Percentiles rank a stretch among this genome's conserved stretches.
These are phyloP conservation scores for Caenorhabditis sp. DNA, from an alignment of 2,888 invertebrate species.

Conservation along the genomic window DNA sequence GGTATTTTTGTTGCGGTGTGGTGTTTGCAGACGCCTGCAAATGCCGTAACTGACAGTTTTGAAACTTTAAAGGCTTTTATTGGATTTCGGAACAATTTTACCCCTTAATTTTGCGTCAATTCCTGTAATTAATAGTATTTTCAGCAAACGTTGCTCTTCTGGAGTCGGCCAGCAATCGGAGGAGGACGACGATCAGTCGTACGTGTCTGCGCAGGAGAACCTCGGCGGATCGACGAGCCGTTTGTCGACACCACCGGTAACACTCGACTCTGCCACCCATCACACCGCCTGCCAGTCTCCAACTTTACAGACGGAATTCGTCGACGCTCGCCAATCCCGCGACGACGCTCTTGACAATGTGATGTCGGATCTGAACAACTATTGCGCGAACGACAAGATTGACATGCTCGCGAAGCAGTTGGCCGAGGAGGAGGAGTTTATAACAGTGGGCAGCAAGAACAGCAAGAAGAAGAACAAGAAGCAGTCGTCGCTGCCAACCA, in stretches of 20 bases:
- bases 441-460: slow-evolving; percentile 56
- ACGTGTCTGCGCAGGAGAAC: slow-evolving; percentile 61
- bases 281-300: too few species aligned
- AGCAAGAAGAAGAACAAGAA: slow-evolving; percentile 55
- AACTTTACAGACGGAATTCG: slow-evolving; percentile 40
- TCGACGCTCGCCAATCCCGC: slow-evolving; percentile 34
- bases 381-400: slow-evolving; percentile 52
- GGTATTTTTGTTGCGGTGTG: too few species aligned
- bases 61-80: too few species aligned
- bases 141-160: slow-evolving; percentile 48
- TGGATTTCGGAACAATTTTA: too few species aligned
- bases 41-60: too few species aligned
- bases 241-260: slow-evolving; percentile 48
- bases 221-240: slow-evolving; percentile 54
- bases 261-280: background rate
- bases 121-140: too few species aligned
- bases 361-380: slow-evolving; percentile 60
- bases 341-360: slow-evolving; percentile 27
- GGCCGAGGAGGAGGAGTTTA: slow-evolving; percentile 52
- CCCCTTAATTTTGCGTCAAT: too few species aligned
- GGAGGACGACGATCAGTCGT: slow-evolving; percentile 58
- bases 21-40: too few species aligned
- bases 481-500: too few species aligned
- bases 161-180: slow-evolving; percentile 35
- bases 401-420: slow-evolving; percentile 43